A percentile compares a stretch with the other conserved stretches of the same genome.
Evolutionary conservation across 2,888 invertebrate genomes (phyloP).

Genomic region (Cetonia aurata): DNA sequence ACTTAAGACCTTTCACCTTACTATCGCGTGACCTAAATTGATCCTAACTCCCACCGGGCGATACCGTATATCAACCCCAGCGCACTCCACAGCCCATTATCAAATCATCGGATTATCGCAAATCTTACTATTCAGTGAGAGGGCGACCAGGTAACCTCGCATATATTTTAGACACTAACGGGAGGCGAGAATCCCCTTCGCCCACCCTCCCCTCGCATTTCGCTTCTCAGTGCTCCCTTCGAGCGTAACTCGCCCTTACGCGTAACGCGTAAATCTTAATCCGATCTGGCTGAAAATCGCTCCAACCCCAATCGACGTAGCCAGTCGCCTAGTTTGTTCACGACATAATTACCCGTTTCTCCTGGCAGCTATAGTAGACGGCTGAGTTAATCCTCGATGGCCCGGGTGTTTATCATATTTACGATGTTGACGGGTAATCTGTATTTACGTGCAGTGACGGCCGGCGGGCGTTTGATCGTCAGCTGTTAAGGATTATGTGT

Average conservation of each 20-base stretch:
- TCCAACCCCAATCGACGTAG: slow-evolving; percentile 10
- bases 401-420: slow-evolving; percentile 21
- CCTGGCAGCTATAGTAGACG: slow-evolving; percentile 6
- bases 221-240: background rate
- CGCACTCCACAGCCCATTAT: slow-evolving; percentile 25
- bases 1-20: background rate
- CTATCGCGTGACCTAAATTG: background rate
- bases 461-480: no score
- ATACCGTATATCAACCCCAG: slow-evolving; percentile 16
- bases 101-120: slow-evolving; percentile 37
- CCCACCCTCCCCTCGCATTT: background rate
- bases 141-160: slow-evolving; percentile 1
- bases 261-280: slow-evolving; percentile 32
- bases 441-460: no score
- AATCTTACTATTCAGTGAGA: slow-evolving; percentile 29
- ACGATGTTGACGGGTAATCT: background rate
- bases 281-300: slow-evolving; percentile 18
- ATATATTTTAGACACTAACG: background rate
- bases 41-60: slow-evolving; percentile 1
- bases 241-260: no score
- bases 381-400: slow-evolving; percentile 19
- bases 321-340: slow-evolving; percentile 10
- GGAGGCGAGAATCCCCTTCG: no score
- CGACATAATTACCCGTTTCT: slow-evolving; percentile 21
- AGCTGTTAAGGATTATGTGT: no score